Base-by-base conservation (phyloP, 2,797 vertebrate species). In the Mastacembelus armatus region DNA sequence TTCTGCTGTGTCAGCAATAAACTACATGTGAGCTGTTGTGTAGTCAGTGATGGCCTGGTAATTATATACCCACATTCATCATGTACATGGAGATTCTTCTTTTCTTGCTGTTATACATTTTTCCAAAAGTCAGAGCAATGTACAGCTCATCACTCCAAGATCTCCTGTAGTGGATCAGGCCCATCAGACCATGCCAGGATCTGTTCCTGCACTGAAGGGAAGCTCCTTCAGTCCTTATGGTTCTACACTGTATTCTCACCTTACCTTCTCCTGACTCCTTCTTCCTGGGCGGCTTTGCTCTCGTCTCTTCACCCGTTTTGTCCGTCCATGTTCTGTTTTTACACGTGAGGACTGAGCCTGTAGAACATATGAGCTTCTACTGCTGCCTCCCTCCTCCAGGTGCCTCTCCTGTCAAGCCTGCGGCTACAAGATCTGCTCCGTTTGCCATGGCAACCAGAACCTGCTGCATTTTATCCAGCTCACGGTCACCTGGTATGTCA, bases 401-500 rank as follows among this genome's bases (percentile, higher is more conserved):
- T 95, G 94, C 59, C 29, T 67, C 1, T 60, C 55, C 0, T 94
- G 94, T 48, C 90, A 93, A 0, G 94, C 94, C 5, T 22, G 77
- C 3, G 95, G 92, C 21, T 78, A 66, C 56, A 93, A 74, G 82
- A 91, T 67, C 9, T 94, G 95, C 22, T 42, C 7, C 0, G 91
- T 91, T 4, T 94, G 95, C 10, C 85, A 85, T 4, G 94, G 95
- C 1, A 71, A 82, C 55, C 89, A 85, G 16, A 94, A 91, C 44
- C 91, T 95, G 65, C 63, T 94, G 33, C 94, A 94, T 22, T 95
- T 90, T 78, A 86, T 91, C 73, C 92, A 90, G 80, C 94, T 94
- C 43, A 92, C 91, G 5, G 80, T 93, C 4, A 85, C 85, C 22
- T 92, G 95, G 94, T 90, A 65, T 0, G 59, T n/a, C 14, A 7